Evolutionary conservation across 2,113 vertebrate genomes (phyloP).

Genomic region (Sinocyclocheilus grahami): DNA sequence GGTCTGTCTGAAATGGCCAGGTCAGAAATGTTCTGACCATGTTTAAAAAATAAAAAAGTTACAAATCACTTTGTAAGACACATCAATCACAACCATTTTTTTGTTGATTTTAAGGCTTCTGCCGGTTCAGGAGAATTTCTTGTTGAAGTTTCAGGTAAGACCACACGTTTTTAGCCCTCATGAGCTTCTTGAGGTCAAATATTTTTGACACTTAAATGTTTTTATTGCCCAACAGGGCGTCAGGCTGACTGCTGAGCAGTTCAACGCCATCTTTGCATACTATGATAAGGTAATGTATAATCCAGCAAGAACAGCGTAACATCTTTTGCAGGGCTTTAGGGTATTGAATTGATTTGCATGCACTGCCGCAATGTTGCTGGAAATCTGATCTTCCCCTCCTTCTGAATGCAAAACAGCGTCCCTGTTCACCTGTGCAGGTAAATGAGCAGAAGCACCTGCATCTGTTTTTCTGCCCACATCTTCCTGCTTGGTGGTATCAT

Average conservation of each 20-base stretch:
- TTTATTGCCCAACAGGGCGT: slow-evolving; percentile 79
- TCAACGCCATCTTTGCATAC: slow-evolving; percentile 91
- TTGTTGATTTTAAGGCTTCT: slow-evolving; percentile 81
- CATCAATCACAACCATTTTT: slow-evolving; percentile 25
- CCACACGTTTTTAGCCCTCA: background rate
- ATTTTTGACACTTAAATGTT: background rate
- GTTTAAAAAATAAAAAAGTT: background rate
- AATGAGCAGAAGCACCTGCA: slow-evolving; percentile 59
- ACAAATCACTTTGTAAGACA: background rate
- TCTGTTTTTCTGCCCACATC: slow-evolving; percentile 61
- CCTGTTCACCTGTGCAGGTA: slow-evolving; percentile 53
- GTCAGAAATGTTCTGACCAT: slow-evolving; percentile 66
- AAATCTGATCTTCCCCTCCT: slow-evolving; percentile 48
- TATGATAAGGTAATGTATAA: slow-evolving; percentile 88
- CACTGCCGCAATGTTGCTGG: slow-evolving; percentile 30
- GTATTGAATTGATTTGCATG: background rate
- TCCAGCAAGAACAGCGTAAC: background rate
- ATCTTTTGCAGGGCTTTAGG: background rate
- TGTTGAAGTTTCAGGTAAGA: slow-evolving; percentile 95
- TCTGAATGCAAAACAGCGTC: slow-evolving; percentile 62
- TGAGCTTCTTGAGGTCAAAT: background rate
- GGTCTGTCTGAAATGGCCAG: slow-evolving; percentile 96
- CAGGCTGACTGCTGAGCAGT: slow-evolving; percentile 89
- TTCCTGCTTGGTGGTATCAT: slow-evolving; percentile 17
- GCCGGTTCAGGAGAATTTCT: slow-evolving; percentile 96